Percentiles rank a stretch among this genome's conserved stretches.
Evolutionary conservation across 2,888 invertebrate genomes (phyloP).

Genomic region (Platynereis dumerilii): DNA sequence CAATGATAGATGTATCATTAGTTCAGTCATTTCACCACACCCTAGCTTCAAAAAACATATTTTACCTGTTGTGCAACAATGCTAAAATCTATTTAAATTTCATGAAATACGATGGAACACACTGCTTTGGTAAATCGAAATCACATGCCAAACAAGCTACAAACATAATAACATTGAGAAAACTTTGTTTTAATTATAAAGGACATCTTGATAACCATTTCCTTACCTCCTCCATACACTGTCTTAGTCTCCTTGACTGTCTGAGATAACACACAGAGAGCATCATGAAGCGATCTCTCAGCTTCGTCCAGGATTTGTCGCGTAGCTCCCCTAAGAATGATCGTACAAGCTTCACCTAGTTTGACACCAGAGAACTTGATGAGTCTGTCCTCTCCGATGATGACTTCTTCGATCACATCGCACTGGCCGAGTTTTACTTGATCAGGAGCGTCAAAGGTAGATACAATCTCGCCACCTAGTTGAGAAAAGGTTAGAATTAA

Average conservation of each 20-base stretch:
- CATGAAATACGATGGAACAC: too few relatives aligned
- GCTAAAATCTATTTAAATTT: too few relatives aligned
- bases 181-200: too few relatives aligned
- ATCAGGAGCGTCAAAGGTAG: constrained; percentile 95
- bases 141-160: too few relatives aligned
- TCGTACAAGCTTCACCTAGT: constrained; percentile 94
- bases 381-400: constrained; percentile 96
- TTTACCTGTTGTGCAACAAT: too few relatives aligned
- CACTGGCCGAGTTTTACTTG: constrained; percentile 91
- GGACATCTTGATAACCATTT: too few relatives aligned
- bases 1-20: too few relatives aligned
- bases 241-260: constrained; percentile 92
- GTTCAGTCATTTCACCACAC: too few relatives aligned
- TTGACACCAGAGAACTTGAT: constrained; percentile 91
- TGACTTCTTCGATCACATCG: constrained; percentile 94
- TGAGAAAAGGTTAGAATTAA: too few relatives aligned
- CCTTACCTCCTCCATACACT: constrained; percentile 87
- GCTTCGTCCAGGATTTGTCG: constrained; percentile 99
- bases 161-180: too few relatives aligned
- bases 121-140: too few relatives aligned
- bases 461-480: constrained; percentile 88
- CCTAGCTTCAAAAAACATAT: too few relatives aligned
- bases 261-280: constrained; percentile 93
- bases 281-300: constrained; percentile 97
- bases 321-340: constrained; percentile 96